Evolutionary conservation across 2,888 invertebrate species (phyloP), one percentile per base, ranked within the genome.

Genomic region (Melipona beecheii): DNA sequence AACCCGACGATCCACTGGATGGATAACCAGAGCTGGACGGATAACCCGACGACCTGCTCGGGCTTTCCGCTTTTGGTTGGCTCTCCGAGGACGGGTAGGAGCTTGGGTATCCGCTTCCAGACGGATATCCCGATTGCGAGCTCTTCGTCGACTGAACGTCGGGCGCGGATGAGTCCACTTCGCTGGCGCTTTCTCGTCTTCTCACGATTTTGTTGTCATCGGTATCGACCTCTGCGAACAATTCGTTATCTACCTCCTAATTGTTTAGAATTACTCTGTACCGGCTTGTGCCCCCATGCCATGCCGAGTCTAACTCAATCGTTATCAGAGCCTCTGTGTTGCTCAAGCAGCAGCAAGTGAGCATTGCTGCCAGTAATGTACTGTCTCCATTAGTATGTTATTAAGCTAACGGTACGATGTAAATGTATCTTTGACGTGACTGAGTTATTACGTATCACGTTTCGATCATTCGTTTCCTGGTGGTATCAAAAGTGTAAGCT

Each of bases 141-240:
- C 43, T 11, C 73, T 84, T 81, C 11, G 86, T 58, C 19, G 87
- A 84, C 24, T 78, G 82, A 2, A 66, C 81, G 13, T 69, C 64
- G 19, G 27, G 9, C 19, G 52, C 13, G 9, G 75, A 36, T 11
- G 77, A 49, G 50, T 75, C 77, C 19, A 64, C 74, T 58, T 69
- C 85, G 60, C 43, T 78, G 36, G 76, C 62, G 52, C 77, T 90
- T 58, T 92, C 91, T 15, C 92, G 91, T 78, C 88, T 91, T 58
- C 72, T 74, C 43, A 90, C 58, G 66, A 64, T 88, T 89, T 77
- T 91, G 70, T 81, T 77, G 62, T 80, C 76, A 56, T 90, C 91
- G 11, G 84, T 91, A 27, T 90, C 86, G 85, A 90, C 83, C 27
- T 94, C 94, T 94, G 94, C 85, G 91, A 94, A 93, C 91, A 94